A percentile compares a stretch with the other conserved stretches of the same genome.
phyloP scores from a whole-genome alignment of 2,797 vertebrate species.

The Brachymystax lenok region DNA sequence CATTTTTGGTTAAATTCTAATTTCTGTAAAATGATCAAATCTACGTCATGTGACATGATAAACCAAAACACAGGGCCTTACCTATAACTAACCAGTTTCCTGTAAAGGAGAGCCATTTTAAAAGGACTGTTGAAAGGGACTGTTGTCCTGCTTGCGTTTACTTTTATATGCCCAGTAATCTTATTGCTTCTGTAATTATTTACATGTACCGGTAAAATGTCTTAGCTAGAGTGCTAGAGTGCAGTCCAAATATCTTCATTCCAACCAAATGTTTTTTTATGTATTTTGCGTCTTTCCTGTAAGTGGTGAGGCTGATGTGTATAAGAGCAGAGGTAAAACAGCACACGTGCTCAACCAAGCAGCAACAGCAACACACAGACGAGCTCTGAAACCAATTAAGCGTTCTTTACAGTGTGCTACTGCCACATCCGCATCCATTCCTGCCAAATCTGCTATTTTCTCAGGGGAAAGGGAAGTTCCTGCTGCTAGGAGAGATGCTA shows the following conservation, averaged over 20 bases:
- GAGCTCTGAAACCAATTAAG: slow-evolving; percentile 73
- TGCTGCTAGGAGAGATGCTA: background rate
- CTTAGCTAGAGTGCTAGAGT: background rate
- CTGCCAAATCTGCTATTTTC: slow-evolving; percentile 27
- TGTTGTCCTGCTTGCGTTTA: background rate
- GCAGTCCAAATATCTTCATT: background rate
- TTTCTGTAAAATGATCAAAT: too few relatives aligned
- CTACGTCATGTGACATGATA: too few relatives aligned
- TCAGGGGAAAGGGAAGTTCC: slow-evolving; percentile 11
- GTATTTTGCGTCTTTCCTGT: background rate
- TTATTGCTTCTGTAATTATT: background rate
- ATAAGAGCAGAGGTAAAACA: background rate
- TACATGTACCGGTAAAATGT: background rate
- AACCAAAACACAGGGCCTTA: background rate
- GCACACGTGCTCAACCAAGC: background rate
- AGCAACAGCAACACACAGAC: slow-evolving; percentile 10
- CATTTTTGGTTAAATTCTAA: too few relatives aligned
- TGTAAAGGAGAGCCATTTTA: background rate
- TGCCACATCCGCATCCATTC: slow-evolving; percentile 68
- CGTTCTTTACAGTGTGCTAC: slow-evolving; percentile 37
- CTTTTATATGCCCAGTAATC: background rate
- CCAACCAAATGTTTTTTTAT: background rate
- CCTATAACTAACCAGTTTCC: background rate
- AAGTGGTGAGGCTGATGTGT: background rate
- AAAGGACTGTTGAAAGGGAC: background rate